Conservation (phyloP, 2,888 invertebrate species). For the Parnassius mnemosyne region DNA sequence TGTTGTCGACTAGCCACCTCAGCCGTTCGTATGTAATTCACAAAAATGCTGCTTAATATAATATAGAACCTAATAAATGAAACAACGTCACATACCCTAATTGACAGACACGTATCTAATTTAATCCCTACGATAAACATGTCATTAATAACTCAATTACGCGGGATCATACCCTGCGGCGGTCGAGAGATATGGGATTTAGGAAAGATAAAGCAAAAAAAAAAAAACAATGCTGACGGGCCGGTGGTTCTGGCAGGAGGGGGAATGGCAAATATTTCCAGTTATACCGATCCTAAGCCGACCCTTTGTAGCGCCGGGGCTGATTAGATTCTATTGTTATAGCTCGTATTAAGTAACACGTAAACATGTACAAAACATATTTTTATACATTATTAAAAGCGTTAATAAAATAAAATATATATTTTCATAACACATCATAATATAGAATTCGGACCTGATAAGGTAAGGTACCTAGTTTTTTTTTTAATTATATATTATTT, state of each 20-base stretch:
- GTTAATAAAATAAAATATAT: no score
- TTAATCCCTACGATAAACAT: conserved; percentile 60
- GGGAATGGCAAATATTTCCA: conserved; percentile 53
- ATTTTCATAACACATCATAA: no score
- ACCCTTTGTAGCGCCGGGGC: conserved; percentile 57
- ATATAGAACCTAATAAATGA: no score
- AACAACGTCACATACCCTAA: background rate
- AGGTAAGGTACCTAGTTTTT: no score
- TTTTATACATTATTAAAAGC: no score
- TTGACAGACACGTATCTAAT: conserved; percentile 32
- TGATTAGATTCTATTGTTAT: conserved; percentile 73
- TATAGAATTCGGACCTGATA: no score
- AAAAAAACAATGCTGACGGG: conserved; percentile 45
- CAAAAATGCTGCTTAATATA: no score
- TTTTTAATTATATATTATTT: no score
- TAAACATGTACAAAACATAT: conserved; percentile 39
- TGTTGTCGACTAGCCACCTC: no score
- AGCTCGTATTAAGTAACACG: conserved; percentile 58
- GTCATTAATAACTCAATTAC: conserved; percentile 75
- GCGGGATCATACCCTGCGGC: conserved; percentile 59
- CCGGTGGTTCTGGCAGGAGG: conserved; percentile 50
- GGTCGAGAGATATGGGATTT: conserved; percentile 46
- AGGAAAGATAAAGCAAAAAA: conserved; percentile 51
- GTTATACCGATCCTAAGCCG: conserved; percentile 55
- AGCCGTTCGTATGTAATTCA: no score